Evolutionary conservation across 2,797 vertebrate genomes (phyloP), one percentile per base, ranked within the genome.

Genomic region (Caiman crocodilus): DNA sequence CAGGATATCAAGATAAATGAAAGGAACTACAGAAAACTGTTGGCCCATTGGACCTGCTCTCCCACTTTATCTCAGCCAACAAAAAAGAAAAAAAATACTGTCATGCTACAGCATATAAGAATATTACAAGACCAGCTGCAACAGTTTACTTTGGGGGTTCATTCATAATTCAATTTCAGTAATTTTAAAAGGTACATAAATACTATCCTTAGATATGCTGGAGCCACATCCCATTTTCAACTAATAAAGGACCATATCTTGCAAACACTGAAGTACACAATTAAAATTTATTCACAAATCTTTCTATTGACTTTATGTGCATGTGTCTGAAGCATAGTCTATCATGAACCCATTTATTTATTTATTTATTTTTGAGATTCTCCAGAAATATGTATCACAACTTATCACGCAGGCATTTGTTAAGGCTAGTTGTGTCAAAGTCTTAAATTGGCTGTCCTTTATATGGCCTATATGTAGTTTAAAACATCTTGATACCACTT

Each of bases 51-150:
- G 25, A 92, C 18, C 59, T 61, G 61, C n/a, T 6, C 1, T 14
- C 3, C 2, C 2, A 4, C 3, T 82, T 3, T 84, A 75, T 3
- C 7, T 4, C 58, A 64, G 21, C 23, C 74, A 64, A 63, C 1
- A 67, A 82, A 77, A 21, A 15, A 3, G 75, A 64, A 80, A 65
- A 28, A 7, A 1, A 14, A 18, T 0, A 26, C 60, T 16, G 55
- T 18, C 64, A 80, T 5, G 2, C 28, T 76, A 55, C 8, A 0
- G 0, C 8, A 23, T 0, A 9, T 50, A 58, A 63, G 79, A 84
- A 58, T 2, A 5, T 6, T n/a, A 25, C 23, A 67, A 88, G 73
- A 78, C 6, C 0, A 5, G 11, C 61, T 25, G 0, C 14, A 56
- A 61, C 21, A 10, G 35, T 65, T 63, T 57, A 55, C 71, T 50